Evolutionary conservation across 2,113 vertebrate species (phyloP), one percentile per base, ranked within the genome.

Genomic region (Bufo bufo): DNA sequence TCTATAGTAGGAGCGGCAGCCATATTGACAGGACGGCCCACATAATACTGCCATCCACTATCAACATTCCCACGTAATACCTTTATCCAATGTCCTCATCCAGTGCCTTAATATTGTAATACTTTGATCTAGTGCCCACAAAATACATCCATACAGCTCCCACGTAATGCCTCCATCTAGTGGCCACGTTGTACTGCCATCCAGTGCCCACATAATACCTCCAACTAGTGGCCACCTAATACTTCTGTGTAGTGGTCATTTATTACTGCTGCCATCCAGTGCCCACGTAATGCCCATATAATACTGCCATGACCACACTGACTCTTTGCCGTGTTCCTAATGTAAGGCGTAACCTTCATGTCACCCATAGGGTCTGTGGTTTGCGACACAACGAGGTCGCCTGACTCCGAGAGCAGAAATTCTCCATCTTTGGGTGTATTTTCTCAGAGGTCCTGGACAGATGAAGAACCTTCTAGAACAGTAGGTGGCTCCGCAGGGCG

Each of bases 351-450:
- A 17, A 50, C 47, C 45, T 56, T 63, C 79, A 45, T 65, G 59
- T 77, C 11, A 14, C 17, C 49, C 0, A 7, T n/a, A 87, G 85
- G 77, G 17, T 87, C 85, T 3, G 61, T 66, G 61, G 52, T 66
- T 23, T 65, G 63, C 20, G 50, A 56, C 47, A 45, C 77, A 16
- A 63, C 52, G 16, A 78, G 61, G 77, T 87, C 81, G 23, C 13
- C 5, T 19, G 82, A 69, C 4, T 61, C 69, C 11, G 63, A 75
- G 19, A 75, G 56, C 86, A 87, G 86, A 47, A 71, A 72, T 23
- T 69, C 54, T 6, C 52, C 59, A 9, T 89, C 87, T 13, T 14
- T 54, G 2, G 17, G 16, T 19, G 82, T 23, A 63, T 45, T 78
- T 8, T 83, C 79, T 43, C 79, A 61, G 43, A 45, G 12, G 54